Conservation (phyloP, 2,113 vertebrate genomes). For the Meriones unguiculatus region DNA sequence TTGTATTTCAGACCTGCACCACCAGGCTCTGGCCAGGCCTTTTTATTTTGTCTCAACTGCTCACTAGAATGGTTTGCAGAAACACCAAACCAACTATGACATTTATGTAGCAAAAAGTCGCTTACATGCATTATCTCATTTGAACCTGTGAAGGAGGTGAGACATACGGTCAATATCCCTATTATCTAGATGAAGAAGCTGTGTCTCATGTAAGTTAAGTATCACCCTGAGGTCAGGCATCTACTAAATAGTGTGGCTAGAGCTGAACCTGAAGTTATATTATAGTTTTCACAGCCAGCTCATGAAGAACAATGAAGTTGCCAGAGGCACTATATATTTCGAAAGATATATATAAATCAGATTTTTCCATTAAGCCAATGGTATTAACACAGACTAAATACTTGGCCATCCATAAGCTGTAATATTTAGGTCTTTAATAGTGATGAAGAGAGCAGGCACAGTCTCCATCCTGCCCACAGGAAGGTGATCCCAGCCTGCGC, state of each 20-base stretch:
- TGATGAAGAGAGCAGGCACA: neutral
- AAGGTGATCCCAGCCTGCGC: neutral
- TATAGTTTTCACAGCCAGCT: neutral
- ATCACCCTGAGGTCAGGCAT: neutral
- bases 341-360: neutral
- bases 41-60: constrained; percentile 44
- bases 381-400: neutral
- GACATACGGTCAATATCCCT: neutral
- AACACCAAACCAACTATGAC: neutral
- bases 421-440: neutral
- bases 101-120: neutral
- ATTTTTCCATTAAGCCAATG: neutral
- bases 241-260: neutral
- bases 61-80: neutral
- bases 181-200: neutral
- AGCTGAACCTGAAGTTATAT: neutral
- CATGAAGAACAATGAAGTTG: neutral
- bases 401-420: neutral
- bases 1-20: neutral
- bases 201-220: neutral
- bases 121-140: neutral
- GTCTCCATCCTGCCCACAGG: too few relatives aligned
- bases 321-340: neutral
- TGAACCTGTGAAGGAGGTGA: neutral
- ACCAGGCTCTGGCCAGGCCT: neutral